Evolutionary conservation across 2,113 vertebrate species (phyloP), one percentile per base, ranked within the genome.

Genomic region (Hirundichthys speculiger): DNA sequence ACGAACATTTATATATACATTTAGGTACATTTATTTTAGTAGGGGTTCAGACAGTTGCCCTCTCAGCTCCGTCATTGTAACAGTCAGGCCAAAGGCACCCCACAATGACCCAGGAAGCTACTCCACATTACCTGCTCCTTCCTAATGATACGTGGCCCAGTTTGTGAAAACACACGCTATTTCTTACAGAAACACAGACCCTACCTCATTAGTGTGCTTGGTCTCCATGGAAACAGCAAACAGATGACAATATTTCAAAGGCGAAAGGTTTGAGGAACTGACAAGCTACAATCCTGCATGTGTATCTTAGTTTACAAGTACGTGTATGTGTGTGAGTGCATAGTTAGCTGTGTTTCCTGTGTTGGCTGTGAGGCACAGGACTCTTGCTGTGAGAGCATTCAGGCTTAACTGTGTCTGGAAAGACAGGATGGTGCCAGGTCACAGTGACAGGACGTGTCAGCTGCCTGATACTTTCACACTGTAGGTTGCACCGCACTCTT

Each of bases 161-260:
- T 58, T 49, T 54, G 51, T 46, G n/a, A 78, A 52, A 73, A 34
- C 30, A 34, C 30, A 7, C 30, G 1, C 30, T 9, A 34, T 27
- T 27, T 27, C 25, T 4, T 27, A 27, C 3, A 27, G 25, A 27
- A 27, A 27, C 25, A 27, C 25, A 27, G 3, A 71, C 60, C n/a
- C 25, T 53, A 40, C 66, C 85, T 83, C 76, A 80, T 88, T 90
- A 90, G 79, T 80, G 71, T 38, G 62, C 80, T 78, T 83, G 55
- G 84, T 93, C 83, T 86, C 92, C 91, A 91, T 93, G 86, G 90
- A 88, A 92, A 93, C 91, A 80, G 77, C 72, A 84, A 86, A 85
- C 85, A 87, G 78, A 74, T 83, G 73, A 82, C 74, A 84, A 55
- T 82, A 77, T 63, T 80, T 75, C 67, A 69, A 75, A 76, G 79